Conservation (phyloP, 2,797 vertebrate species). For the Tauraco hartlaubi region DNA sequence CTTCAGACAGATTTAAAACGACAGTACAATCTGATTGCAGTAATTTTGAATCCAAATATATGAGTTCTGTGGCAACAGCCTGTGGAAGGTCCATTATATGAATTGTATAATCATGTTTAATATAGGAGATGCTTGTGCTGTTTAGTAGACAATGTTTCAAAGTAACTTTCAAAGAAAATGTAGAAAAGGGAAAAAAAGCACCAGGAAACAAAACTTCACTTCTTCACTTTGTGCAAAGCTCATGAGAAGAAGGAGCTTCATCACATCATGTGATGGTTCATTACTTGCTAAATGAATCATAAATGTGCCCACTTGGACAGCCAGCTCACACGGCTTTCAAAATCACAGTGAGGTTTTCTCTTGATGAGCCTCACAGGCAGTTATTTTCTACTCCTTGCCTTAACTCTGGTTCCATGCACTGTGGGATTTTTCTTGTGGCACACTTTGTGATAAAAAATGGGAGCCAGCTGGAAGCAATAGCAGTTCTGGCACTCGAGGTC, state of each 20-base stretch:
- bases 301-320: not conserved
- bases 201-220: not conserved
- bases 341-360: conserved; percentile 24
- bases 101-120: conserved; percentile 1
- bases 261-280: not conserved
- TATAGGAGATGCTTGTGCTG: not conserved
- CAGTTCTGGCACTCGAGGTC: not conserved
- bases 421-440: not conserved
- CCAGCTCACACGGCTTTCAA: not conserved
- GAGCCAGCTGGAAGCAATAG: not conserved
- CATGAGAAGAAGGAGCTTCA: not conserved
- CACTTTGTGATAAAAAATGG: not conserved
- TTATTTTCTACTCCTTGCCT: not conserved
- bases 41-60: conserved; percentile 5
- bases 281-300: conserved; percentile 5
- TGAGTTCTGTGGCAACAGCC: not conserved
- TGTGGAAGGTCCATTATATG: not conserved
- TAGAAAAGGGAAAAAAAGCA: not conserved
- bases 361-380: not conserved
- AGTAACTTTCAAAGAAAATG: not conserved
- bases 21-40: not conserved
- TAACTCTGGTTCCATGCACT: not conserved
- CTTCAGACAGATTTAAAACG: not conserved
- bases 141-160: not conserved
- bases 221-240: not conserved